Base-by-base conservation (phyloP, 1,140 invertebrate species). In the Homalodisca vitripennis region DNA sequence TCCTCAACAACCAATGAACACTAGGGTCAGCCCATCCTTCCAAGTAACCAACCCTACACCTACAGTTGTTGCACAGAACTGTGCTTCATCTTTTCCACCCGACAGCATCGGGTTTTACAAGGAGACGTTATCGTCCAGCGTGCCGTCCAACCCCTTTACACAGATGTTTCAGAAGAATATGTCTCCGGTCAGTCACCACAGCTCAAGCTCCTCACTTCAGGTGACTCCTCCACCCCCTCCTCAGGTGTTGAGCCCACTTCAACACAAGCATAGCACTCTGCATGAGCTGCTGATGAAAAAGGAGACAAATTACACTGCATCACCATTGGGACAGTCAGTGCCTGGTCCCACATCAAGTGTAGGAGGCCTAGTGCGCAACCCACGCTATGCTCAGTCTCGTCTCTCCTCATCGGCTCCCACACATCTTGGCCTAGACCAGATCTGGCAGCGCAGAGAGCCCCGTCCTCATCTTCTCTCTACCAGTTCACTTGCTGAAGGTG, bases 401-500 rank as follows among this genome's bases (percentile, higher is more conserved):
- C 80, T 93, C 0, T 93, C 91, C 1, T 92, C 91, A 57, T 93
- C 92, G 29, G 91, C 92, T 32, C 92, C 92, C n/a, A 92, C 91
- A 31, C 87, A 91, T 73, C 84, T 90, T 69, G 88, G 85, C n/a
- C 80, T 92, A 71, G 88, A 93, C 75, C 83, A 93, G 79, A 89
- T 94, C 66, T 95, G 92, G 92, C 87, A 88, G 75, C 84, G 91
- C 26, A 80, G 92, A 66, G 92, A 95, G 77, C 92, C 93, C 17
- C 83, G 93, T 47, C 91, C 91, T 75, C 92, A 93, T 83, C 81
- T 94, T 53, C 77, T 94, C n/a, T 94, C 92, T 29, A 95, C 92
- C 12, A 89, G 92, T 67, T 94, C 92, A 34, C 79, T 94, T 70
- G 90, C 88, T 13, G 92, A 94, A 80, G 92, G 88, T 66, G 91